Evolutionary conservation across 2,113 vertebrate genomes (phyloP).

Genomic region (Vulpes vulpes): DNA sequence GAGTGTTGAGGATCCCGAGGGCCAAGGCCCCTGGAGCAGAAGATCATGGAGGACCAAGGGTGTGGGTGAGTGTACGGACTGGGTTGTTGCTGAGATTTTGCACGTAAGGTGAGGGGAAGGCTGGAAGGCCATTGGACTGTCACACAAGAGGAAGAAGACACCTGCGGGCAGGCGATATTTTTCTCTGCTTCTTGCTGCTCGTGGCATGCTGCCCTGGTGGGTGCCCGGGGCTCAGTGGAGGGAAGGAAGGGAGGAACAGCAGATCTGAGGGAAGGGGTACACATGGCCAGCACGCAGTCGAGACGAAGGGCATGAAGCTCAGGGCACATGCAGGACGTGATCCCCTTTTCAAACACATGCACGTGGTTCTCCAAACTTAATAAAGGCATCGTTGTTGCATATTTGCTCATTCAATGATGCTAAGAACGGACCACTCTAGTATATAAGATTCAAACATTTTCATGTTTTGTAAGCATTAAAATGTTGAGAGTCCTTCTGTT

Average conservation of each 20-base stretch:
- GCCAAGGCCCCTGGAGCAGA: rapidly evolving
- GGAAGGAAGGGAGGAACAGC: rapidly evolving
- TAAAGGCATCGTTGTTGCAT: rapidly evolving
- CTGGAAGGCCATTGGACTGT: rapidly evolving
- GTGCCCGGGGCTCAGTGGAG: rapidly evolving
- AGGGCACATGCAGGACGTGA: rapidly evolving
- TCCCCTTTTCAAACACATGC: rapidly evolving
- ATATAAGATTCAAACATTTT: rapidly evolving
- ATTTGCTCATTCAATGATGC: rapidly evolving
- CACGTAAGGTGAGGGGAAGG: rapidly evolving
- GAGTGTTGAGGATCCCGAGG: rapidly evolving
- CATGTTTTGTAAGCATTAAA: too few relatives aligned
- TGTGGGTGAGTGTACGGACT: rapidly evolving
- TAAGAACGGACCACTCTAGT: rapidly evolving
- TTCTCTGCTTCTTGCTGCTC: background rate
- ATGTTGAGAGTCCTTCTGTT: too few relatives aligned
- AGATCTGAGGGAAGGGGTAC: rapidly evolving
- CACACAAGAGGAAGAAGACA: rapidly evolving
- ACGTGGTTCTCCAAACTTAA: rapidly evolving
- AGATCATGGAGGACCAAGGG: rapidly evolving
- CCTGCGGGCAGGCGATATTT: rapidly evolving
- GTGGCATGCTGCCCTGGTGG: rapidly evolving
- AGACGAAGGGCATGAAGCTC: rapidly evolving
- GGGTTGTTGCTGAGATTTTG: rapidly evolving
- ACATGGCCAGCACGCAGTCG: rapidly evolving